Evolutionary conservation across 2,888 invertebrate genomes (phyloP).

Genomic region (Pterostichus niger): DNA sequence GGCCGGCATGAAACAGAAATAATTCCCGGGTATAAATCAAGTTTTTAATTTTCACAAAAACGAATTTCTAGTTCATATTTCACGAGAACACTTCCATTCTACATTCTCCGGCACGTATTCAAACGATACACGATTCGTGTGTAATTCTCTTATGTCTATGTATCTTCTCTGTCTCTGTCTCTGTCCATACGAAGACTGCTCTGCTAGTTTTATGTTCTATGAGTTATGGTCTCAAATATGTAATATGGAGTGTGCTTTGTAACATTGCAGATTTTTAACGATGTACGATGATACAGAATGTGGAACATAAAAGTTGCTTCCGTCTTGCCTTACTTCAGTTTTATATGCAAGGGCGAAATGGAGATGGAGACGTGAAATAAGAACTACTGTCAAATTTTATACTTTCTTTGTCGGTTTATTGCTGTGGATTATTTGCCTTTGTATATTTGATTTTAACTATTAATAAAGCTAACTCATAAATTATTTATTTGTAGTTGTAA

Average conservation of each 20-base stretch:
- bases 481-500: too few relatives aligned
- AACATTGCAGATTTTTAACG: constrained; percentile 41
- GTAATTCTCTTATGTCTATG: constrained; percentile 6
- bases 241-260: constrained; percentile 5
- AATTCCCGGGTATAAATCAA: constrained; percentile 59
- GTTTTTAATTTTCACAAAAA: constrained; percentile 65
- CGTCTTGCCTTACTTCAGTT: too few relatives aligned
- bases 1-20: constrained; percentile 35
- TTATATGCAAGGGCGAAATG: background rate
- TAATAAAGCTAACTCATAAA: too few relatives aligned
- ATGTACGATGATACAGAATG: background rate
- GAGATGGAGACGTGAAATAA: background rate
- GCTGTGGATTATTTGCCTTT: too few relatives aligned
- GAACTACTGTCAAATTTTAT: constrained; percentile 1
- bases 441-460: too few relatives aligned
- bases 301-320: constrained; percentile 8
- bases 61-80: constrained; percentile 55
- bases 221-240: constrained; percentile 33
- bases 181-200: background rate
- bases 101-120: constrained; percentile 26
- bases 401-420: background rate
- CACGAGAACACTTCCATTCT: constrained; percentile 5
- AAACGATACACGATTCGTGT: constrained; percentile 43
- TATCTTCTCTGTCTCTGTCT: background rate
- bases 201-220: constrained; percentile 23